Base-by-base conservation (phyloP, 2,797 vertebrate genomes). In the Premnoplex brunnescens region DNA sequence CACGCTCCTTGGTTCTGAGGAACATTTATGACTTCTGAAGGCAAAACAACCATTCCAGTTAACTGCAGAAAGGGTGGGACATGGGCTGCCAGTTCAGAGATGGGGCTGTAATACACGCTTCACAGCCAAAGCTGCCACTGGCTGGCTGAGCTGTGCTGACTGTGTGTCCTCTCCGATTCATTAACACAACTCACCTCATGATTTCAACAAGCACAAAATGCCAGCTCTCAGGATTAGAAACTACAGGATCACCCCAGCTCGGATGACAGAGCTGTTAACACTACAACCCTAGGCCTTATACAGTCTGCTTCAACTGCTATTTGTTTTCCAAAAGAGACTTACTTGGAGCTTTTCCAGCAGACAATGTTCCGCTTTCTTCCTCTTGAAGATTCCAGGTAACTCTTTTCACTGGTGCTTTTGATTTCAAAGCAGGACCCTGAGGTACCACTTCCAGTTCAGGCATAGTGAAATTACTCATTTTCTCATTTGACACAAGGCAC, bases 361-460 rank as follows among this genome's bases (percentile, higher is more conserved):
- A 56, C 51, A 91, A 85, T 0, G 96, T 95, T 22, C 96, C 77
- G 1, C 94, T 59, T 37, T 98, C 98, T 6, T 98, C 98, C 83
- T 99, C 99, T 88, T 99, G 98, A 39, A 99, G 99, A 96, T 99
- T 99, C 99, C 99, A 99, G 19, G 99, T 99, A 56, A 99, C 99
- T 89, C 99, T 98, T 83, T 99, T 99, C 72, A 99, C 99, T 7
- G 98, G 98, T 43, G 98, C 93, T 97, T 99, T 99, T 30, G 98
- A 96, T 92, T 99, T 99, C 19, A 97, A 86, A 9, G 87, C 88
- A 7, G 96, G 94, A 24, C 48, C 63, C 49, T 97, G 92, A 26
- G 91, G 59, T 11, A 77, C 55, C n/a, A 77, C 88, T 44, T 98
- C 98, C 44, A 83, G 94, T 41, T 98, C 98, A 44, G 84, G 88